Conservation (phyloP, 1,140 invertebrate species). For the Anadara kagoshimensis region DNA sequence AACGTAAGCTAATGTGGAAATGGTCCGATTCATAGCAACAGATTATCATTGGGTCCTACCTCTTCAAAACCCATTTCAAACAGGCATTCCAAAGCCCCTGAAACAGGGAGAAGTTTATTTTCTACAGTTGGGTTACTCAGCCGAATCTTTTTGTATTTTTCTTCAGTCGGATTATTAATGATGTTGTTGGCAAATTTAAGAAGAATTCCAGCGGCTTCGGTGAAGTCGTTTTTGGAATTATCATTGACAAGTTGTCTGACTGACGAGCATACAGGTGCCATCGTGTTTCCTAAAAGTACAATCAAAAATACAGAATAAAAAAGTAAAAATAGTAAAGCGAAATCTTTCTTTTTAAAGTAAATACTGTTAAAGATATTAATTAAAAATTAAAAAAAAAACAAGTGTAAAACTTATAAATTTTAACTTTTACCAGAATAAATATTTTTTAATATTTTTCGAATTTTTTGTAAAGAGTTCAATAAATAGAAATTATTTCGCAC, state of each 20-base stretch:
- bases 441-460: too few species aligned
- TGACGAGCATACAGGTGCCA: constrained; percentile 38
- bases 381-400: too few species aligned
- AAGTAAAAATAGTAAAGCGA: not conserved
- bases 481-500: too few species aligned
- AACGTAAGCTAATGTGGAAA: too few species aligned
- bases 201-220: constrained; percentile 73
- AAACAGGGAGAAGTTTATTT: constrained; percentile 78
- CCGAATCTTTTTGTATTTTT: constrained; percentile 78
- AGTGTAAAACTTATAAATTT: too few species aligned
- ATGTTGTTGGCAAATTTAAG: constrained; percentile 79
- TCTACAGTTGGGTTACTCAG: constrained; percentile 77
- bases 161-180: constrained; percentile 77
- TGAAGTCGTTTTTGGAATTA: constrained; percentile 55
- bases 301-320: not conserved
- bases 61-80: constrained; percentile 81
- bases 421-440: too few species aligned
- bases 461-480: too few species aligned
- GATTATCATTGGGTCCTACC: constrained; percentile 31
- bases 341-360: not conserved
- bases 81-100: constrained; percentile 80
- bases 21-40: too few species aligned
- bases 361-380: too few species aligned
- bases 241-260: constrained; percentile 51
- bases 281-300: constrained; percentile 16